Base-by-base conservation (phyloP, 2,113 vertebrate genomes). In the Artemisiospiza belli region DNA sequence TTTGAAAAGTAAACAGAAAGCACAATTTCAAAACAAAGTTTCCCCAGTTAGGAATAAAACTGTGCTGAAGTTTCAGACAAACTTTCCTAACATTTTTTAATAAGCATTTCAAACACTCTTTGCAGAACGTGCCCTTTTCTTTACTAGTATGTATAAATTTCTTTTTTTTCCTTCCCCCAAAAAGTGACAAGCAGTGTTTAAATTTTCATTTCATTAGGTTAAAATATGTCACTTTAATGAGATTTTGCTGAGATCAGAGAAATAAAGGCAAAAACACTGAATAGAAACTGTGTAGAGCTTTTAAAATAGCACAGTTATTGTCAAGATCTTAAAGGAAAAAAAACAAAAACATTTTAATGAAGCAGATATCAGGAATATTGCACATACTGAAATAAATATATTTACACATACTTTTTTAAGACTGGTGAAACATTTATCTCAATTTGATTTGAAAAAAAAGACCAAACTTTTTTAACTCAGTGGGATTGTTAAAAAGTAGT, bases 151-250 rank as follows among this genome's bases (percentile, higher is more conserved):
- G 39, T 33, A 52, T 35, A 25, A 37, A 35, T n/a, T 58, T 21
- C 33, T 15, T 43, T 23, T 41, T 35, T 54, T 58, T 52, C 10
- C 30, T 54, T 47, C 5, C 19, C 12, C 11, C 12, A n/a, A 59
- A 23, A 80, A 87, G 33, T 54, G 59, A 80, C 46, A 91, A 94
- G 46, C 46, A 74, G 39, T 20, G 16, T 73, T 95, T 77, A 63
- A 33, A 70, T 91, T 89, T 94, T 94, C 33, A 67, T 92, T 95
- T 93, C 75, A 91, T 94, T 94, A 86, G n/a, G 58, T 77, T 91
- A 87, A 87, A 91, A 83, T 43, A n/a, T 23, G 62, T 83, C 33
- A 73, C 3, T 57, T 81, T 69, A 94, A 84, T 83, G 30, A 92
- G 30, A 67, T 74, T 94, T 95, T 93, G 27, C 35, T 37, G 9